Percentiles rank a stretch among this genome's conserved stretches.
Conservation (phyloP, 2,113 vertebrate genomes). For the Xenus cinereus region DNA sequence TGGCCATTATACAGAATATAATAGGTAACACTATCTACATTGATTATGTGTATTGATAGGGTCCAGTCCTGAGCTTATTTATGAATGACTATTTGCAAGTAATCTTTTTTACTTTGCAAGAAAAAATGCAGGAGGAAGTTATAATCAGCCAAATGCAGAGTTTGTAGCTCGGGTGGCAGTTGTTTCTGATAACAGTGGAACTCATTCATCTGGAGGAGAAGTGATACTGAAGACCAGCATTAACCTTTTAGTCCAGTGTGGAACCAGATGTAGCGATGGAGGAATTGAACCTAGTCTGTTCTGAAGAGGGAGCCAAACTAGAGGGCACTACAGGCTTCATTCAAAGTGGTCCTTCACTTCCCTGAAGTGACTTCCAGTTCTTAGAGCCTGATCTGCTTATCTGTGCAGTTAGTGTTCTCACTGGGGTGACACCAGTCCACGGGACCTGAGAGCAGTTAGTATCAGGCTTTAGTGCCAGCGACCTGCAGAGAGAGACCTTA, state of each 20-base stretch:
- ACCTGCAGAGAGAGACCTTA: background rate
- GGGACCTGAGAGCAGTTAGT: background rate
- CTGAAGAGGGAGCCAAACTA: background rate
- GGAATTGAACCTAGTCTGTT: background rate
- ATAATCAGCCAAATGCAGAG: background rate
- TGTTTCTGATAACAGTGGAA: background rate
- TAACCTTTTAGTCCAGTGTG: background rate
- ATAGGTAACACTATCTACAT: background rate
- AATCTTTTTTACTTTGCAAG: background rate
- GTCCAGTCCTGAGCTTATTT: background rate
- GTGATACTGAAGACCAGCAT: background rate
- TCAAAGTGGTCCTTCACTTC: background rate
- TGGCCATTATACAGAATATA: background rate
- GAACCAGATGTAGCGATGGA: background rate
- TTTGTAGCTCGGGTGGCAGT: background rate
- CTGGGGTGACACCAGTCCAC: background rate
- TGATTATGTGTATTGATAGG: background rate
- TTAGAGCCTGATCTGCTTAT: background rate
- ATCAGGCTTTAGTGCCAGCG: rapidly evolving
- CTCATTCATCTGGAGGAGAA: background rate
- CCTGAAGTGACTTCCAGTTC: background rate
- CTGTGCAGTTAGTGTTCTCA: background rate
- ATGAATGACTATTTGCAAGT: background rate
- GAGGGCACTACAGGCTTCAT: background rate
- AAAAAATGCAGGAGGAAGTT: background rate